Evolutionary conservation across 2,888 invertebrate genomes (phyloP).

Genomic region (Callosobruchus maculatus): DNA sequence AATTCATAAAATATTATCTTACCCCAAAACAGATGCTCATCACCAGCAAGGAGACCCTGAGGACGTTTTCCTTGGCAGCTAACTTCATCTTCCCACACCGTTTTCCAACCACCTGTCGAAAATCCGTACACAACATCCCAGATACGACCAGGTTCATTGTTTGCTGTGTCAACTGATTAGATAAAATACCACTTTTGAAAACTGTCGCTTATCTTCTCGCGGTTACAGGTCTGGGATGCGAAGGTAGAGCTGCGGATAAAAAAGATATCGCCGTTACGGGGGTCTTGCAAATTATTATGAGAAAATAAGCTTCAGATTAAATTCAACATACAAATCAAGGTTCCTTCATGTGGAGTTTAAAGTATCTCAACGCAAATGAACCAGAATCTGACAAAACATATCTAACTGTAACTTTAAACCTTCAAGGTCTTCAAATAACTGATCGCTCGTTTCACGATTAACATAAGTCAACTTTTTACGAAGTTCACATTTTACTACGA

Average conservation of each 20-base stretch:
- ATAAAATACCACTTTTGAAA: conserved; percentile 2
- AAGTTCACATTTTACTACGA: no score
- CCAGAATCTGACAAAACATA: no score
- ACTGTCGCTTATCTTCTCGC: not conserved
- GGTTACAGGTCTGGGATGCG: not conserved
- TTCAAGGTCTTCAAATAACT: no score
- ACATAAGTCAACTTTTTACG: no score
- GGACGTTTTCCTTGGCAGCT: conserved; percentile 27
- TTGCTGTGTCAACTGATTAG: conserved; percentile 10
- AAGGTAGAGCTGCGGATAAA: not conserved
- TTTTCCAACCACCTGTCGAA: conserved; percentile 13
- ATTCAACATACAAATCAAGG: no score
- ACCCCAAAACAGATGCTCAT: conserved; percentile 35
- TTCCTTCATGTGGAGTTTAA: no score
- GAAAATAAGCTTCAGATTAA: no score
- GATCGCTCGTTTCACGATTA: no score
- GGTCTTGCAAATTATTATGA: not conserved
- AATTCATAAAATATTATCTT: no score
- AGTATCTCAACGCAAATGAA: no score
- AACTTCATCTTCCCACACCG: conserved; percentile 26
- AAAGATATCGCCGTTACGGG: not conserved
- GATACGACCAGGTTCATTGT: conserved; percentile 14
- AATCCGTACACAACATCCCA: conserved; percentile 20
- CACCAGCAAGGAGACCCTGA: conserved; percentile 29
- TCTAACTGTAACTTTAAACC: no score